A percentile compares a stretch with the other conserved stretches of the same genome.
Conservation (phyloP, 2,113 vertebrate species). For the Tylochromis polylepis region DNA sequence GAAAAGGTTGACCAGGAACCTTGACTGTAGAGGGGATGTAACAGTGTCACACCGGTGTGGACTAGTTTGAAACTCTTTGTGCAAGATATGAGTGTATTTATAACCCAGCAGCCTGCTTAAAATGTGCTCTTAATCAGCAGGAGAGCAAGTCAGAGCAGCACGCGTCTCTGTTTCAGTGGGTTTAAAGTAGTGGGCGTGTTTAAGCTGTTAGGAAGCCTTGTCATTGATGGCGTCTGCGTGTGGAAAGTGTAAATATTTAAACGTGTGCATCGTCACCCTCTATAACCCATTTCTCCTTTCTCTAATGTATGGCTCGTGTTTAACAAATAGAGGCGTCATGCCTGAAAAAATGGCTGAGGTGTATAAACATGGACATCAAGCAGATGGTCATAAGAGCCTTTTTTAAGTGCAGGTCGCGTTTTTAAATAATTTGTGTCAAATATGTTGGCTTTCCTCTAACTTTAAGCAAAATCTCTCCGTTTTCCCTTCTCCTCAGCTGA, state of each 20-base stretch:
- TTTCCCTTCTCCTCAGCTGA: slow-evolving; percentile 77
- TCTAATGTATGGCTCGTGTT: neutral
- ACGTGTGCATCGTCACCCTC: neutral
- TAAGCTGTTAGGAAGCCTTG: neutral
- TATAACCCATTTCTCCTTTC: neutral
- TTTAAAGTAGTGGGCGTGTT: neutral
- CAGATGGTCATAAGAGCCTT: neutral
- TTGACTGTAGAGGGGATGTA: neutral
- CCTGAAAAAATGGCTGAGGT: neutral
- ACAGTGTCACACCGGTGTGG: neutral
- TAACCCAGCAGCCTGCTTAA: neutral
- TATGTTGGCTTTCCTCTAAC: neutral
- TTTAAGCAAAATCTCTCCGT: neutral
- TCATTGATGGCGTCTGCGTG: neutral
- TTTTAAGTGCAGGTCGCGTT: neutral
- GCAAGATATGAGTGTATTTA: neutral
- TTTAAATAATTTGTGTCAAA: neutral
- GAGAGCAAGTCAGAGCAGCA: neutral
- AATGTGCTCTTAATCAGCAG: neutral
- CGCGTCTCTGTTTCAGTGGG: neutral
- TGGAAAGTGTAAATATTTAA: slow-evolving; percentile 18
- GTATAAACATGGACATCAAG: neutral
- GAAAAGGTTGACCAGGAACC: neutral
- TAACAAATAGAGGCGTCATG: neutral
- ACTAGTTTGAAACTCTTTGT: neutral